Evolutionary conservation across 1,140 invertebrate genomes (phyloP), one percentile per base, ranked within the genome.

Genomic region (Polypedilum pembai): DNA sequence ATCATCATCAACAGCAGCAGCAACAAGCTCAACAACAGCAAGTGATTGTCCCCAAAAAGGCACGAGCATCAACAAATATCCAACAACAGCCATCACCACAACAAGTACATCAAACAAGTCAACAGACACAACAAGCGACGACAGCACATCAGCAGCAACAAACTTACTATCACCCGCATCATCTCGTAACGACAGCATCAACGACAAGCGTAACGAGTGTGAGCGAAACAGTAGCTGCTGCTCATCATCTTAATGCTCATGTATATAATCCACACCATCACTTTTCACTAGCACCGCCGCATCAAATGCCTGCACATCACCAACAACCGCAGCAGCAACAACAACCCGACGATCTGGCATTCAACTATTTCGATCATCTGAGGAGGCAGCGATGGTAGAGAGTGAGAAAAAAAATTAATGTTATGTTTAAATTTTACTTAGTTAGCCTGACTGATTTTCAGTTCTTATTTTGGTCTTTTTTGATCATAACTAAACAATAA

Each of bases 281-380:
- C 20, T 69, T 69, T 18, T 18, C 65, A 69, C 65, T 69, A 4
- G 65, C 65, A 21, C 65, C 65, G 10, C 65, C 65, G 1, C 65
- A 69, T 21, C 65, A 69, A 69, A 69, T 69, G 65, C n/a, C 17
- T 5, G 65, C 65, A 5, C 65, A 69, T 21, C 65, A 69, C 0
- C 65, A 69, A 18, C 65, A 69, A 21, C 65, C 17, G 18, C 65
- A 69, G 12, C 65, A 69, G 10, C 17, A 69, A 8, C 65, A 69
- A 78, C 84, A 85, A 79, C 83, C 84, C 76, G 83, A 85, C 74
- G 84, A 85, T 84, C 83, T 83, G 84, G 83, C 84, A 83, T 85
- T 85, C 81, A 84, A 85, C 81, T 84, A 84, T 79, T 78, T 84
- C 81, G 84, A 85, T 82, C 84, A 85, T 79, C 83, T 84, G 80